Base-by-base conservation (phyloP, 2,113 vertebrate genomes). In the Melanerpes aurifrons region DNA sequence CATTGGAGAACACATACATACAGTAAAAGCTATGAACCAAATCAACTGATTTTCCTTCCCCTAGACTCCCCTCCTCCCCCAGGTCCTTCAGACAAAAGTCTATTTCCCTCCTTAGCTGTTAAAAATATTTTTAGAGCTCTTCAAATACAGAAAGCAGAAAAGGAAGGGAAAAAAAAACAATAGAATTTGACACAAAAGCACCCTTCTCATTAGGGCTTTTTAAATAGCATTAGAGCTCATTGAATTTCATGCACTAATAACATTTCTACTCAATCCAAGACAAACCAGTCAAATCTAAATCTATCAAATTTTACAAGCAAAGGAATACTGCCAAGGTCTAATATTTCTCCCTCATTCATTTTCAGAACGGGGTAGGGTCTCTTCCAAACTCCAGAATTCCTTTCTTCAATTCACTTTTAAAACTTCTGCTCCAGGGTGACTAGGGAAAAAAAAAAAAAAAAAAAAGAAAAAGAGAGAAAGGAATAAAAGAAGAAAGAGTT, bases 61-160 rank as follows among this genome's bases (percentile, higher is more conserved):
- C 78, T 47, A 87, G 72, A 78, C 79, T 79, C 81, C 26, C 15
- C 80, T 73, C 70, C 74, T 93, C 85, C 89, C 73, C 45, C 59
- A 94, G 80, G 82, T 93, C 87, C 93, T 92, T 86, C 90, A 95
- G 71, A 96, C 88, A 82, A 90, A 95, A 91, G 85, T 91, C 68
- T 93, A 22, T 89, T 96, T 95, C 92, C 89, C 87, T 90, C 80
- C 59, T 77, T 94, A 75, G 93, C 59, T 86, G 83, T 93, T 95
- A 93, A 94, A 97, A 93, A 64, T 96, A 95, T 95, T 96, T 96
- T 97, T 94, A 94, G 92, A 79, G 66, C 76, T 86, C 62, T 95
- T 95, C 72, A 92, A 85, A 82, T 75, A 82, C 0, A 1, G 86
- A 96, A 96, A 74, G 69, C 69, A 93, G 89, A 97, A 95, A 89